Percentiles rank a stretch among this genome's conserved stretches.
phyloP scores from a whole-genome alignment of 2,797 vertebrate species.

The Pangasius sanitwongsei region DNA sequence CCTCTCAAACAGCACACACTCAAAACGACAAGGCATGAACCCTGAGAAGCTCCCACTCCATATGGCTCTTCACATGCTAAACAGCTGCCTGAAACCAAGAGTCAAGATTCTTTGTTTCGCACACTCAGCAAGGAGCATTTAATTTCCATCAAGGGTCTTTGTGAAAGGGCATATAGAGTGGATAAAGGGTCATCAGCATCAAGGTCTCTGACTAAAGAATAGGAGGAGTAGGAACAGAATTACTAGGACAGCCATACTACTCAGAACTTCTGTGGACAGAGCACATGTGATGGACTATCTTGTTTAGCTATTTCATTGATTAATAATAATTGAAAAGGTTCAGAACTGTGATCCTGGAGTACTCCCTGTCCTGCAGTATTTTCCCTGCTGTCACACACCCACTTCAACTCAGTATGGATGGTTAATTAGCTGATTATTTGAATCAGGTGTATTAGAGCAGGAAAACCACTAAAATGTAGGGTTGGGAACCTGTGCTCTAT shows the following conservation, averaged over 20 bases:
- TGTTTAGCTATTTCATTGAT: not conserved
- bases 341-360: not conserved
- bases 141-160: conserved; percentile 8
- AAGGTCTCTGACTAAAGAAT: not conserved
- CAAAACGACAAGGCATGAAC: conserved; percentile 22
- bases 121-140: conserved; percentile 22
- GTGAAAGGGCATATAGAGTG: not conserved
- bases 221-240: not conserved
- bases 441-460: not conserved
- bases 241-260: not conserved
- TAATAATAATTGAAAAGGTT: not conserved
- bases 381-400: not conserved
- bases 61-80: conserved; percentile 32
- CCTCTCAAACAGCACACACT: conserved; percentile 18
- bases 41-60: conserved; percentile 9
- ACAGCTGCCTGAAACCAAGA: conserved; percentile 26
- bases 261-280: not conserved
- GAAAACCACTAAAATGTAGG: not conserved
- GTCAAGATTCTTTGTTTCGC: conserved; percentile 21
- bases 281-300: not conserved
- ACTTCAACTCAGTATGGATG: not conserved
- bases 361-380: not conserved
- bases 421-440: not conserved
- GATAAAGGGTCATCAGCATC: not conserved
- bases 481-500: not conserved